Evolutionary conservation across 2,113 vertebrate species (phyloP), one percentile per base, ranked within the genome.

Genomic region (Pollimyrus isidori): DNA sequence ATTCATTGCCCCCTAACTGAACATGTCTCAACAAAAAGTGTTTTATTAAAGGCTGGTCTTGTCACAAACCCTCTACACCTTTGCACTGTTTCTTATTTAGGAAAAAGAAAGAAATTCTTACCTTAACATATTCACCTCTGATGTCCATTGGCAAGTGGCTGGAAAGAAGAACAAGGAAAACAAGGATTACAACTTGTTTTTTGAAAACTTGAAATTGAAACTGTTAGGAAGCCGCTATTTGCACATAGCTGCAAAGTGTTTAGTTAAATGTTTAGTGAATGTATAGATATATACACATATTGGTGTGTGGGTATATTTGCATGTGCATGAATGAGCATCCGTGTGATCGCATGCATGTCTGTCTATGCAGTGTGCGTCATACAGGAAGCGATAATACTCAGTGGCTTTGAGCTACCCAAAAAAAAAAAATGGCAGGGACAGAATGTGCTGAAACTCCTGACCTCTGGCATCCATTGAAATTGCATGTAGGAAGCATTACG

Each of bases 61-160:
- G n/a, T 56, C 50, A 69, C 3, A 11, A 65, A 39, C 13, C 7
- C 62, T 42, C 26, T 86, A 62, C 10, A 88, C 46, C 73, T 56
- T 30, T 50, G 52, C 26, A 0, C 48, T 10, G 42, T 76, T 73
- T 87, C 21, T 11, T 30, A 17, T 83, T 13, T 56, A 46, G 13
- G 7, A 84, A 58, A 69, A 23, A 39, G 6, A n/a, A 23, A 39
- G 9, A 86, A 65, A 23, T 26, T 46, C 92, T 93, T 83, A 95
- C 95, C 93, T 95, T 95, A n/a, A 96, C 95, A 80, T 96, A 95
- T 89, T 95, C 95, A 45, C 94, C 94, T 7, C 90, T 76, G 88
- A 91, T 87, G 69, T 95, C 91, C 3, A 91, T 91, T 87, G 73
- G 89, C 1, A 13, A 83, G 52, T 42, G 62, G 83, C 95, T 95